These are phyloP conservation scores for Rhingia rostrata DNA, from an alignment of 2,888 invertebrate species.

Conservation along the genomic window DNA sequence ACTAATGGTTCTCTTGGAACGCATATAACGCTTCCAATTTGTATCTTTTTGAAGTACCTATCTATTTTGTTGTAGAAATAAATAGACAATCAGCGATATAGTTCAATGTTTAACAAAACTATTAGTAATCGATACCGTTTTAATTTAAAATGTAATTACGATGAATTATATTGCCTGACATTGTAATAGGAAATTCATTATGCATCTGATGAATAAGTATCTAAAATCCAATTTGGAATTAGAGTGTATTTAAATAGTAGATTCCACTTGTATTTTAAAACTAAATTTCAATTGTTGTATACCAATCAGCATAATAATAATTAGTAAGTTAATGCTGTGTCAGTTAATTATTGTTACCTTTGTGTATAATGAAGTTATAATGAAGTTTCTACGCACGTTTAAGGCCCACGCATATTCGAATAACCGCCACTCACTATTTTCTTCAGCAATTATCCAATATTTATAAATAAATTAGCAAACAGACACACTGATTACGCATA, in stretches of 20 bases:
- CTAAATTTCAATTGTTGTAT: too few relatives aligned
- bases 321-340: too few relatives aligned
- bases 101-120: neutral
- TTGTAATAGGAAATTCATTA: too few relatives aligned
- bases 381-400: too few relatives aligned
- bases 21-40: neutral
- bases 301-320: too few relatives aligned
- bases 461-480: neutral
- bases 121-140: slow-evolving; percentile 6
- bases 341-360: too few relatives aligned
- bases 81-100: slow-evolving; percentile 34
- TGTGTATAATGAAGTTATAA: too few relatives aligned
- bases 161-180: too few relatives aligned
- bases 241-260: too few relatives aligned
- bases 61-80: slow-evolving; percentile 31
- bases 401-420: neutral
- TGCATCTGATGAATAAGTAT: too few relatives aligned
- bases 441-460: neutral
- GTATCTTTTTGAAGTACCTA: neutral
- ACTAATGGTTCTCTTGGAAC: slow-evolving; percentile 19
- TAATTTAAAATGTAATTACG: neutral
- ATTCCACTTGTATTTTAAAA: too few relatives aligned
- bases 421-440: neutral
- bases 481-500: neutral
- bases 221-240: too few relatives aligned